phyloP scores from a whole-genome alignment of 2,113 vertebrate genomes.

The Rattus rattus region DNA sequence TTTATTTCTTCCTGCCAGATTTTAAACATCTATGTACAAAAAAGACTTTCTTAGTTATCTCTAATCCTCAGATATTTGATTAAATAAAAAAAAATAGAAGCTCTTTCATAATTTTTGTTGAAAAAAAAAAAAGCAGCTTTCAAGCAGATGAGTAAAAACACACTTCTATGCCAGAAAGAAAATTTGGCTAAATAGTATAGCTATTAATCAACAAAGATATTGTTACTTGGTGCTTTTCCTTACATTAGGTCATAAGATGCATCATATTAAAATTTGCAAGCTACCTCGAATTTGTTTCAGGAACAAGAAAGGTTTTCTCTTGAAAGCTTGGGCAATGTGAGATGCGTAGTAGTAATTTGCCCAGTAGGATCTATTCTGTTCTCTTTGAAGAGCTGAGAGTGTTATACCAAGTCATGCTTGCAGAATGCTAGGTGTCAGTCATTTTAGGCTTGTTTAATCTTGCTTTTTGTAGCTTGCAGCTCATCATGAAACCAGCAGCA shows the following conservation, averaged over 20 bases:
- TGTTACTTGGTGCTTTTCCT: not conserved
- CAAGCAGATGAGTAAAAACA: not conserved
- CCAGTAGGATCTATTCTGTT: not conserved
- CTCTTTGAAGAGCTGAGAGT: slow-evolving; percentile 41
- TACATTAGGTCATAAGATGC: not conserved
- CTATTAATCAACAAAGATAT: not conserved
- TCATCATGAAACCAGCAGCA: slow-evolving; percentile 68
- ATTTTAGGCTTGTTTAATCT: slow-evolving; percentile 61
- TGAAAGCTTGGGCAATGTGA: not conserved
- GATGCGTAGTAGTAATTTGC: not conserved
- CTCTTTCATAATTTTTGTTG: not conserved
- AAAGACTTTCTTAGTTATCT: not conserved
- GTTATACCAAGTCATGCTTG: slow-evolving; percentile 2
- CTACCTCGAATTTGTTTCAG: not conserved
- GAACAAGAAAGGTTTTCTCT: not conserved
- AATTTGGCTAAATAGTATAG: not conserved
- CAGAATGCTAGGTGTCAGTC: not conserved
- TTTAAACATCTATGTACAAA: not conserved
- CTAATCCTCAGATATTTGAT: not conserved
- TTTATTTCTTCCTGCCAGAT: not conserved
- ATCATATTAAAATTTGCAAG: not conserved
- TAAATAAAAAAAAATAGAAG: not conserved
- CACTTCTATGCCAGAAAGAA: not conserved
- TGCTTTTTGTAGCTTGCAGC: slow-evolving; percentile 36
- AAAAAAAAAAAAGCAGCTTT: slow-evolving; percentile 49